Base-by-base conservation (phyloP, 2,888 invertebrate genomes). In the Polylopha cassiicola region DNA sequence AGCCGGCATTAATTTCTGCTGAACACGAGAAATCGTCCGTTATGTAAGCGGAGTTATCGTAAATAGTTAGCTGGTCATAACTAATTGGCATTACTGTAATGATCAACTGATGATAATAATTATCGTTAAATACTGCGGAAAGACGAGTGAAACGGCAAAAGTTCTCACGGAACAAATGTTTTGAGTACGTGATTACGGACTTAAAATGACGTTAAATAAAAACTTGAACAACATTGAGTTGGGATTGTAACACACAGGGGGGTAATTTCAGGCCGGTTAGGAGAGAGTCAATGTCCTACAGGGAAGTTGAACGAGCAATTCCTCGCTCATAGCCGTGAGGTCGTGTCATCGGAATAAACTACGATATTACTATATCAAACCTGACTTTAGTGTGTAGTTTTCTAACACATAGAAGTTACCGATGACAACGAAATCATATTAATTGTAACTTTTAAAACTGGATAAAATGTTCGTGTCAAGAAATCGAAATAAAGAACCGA, bases 231-330 rank as follows among this genome's bases (percentile, higher is more conserved):
- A 21, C 21, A 8, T 9, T 21, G 21, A 23, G 28, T 11, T 32
- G 14, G 32, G 37, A 46, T 39, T 42, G 31, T 34, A 32, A 42
- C 39, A 31, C 22, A 23, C 23, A 21, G 44, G 39, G 47, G 46
- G 39, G 44, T 39, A 18, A 32, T 32, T 8, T 14, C 44, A 39
- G 23, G 44, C 33, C 45, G 44, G 44, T 46, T 48, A 42, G 47
- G 47, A 43, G 38, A 46, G 43, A 50, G 50, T 53, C 53, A 50
- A 43, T 47, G 48, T 45, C 49, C 46, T 42, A 37, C 44, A 41
- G 48, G 44, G 46, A 22, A 39, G 38, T 27, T 44, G 41, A 43
- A 37, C 43, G 45, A 49, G 50, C 44, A 47, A 53, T 55, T 49
- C 50, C 51, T 51, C 53, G 51, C 50, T 16, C 36, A n/a, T n/a